Percentiles rank a stretch among this genome's conserved stretches.
Evolutionary conservation across 2,797 vertebrate genomes (phyloP).

Genomic region (Girardinus metallicus): DNA sequence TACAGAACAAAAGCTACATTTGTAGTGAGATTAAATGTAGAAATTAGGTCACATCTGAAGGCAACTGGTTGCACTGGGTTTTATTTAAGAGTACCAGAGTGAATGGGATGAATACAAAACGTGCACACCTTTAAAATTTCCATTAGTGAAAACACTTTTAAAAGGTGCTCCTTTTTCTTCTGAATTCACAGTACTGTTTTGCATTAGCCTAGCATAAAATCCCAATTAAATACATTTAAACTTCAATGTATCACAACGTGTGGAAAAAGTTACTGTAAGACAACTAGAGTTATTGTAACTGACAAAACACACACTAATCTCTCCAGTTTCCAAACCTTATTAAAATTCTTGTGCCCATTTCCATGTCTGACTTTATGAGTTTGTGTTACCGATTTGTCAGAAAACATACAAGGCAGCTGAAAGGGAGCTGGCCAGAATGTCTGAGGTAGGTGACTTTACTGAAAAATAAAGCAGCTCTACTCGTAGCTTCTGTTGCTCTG

Average conservation of each 20-base stretch:
- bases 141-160: neutral
- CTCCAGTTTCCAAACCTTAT: slow-evolving; percentile 13
- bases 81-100: neutral
- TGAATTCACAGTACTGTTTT: neutral
- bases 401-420: slow-evolving; percentile 4
- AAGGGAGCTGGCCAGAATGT: slow-evolving; percentile 35
- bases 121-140: neutral
- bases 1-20: neutral
- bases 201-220: neutral
- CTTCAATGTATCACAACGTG: neutral
- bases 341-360: slow-evolving; percentile 46
- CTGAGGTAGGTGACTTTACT: slow-evolving; percentile 40
- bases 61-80: neutral
- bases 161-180: neutral
- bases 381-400: neutral
- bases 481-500: slow-evolving; percentile 75
- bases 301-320: slow-evolving; percentile 44
- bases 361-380: slow-evolving; percentile 29
- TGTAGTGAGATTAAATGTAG: neutral
- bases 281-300: slow-evolving; percentile 34
- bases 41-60: neutral
- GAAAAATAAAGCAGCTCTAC: slow-evolving; percentile 72
- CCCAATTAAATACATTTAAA: neutral
- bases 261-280: slow-evolving; percentile 19
- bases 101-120: neutral